phyloP scores from a whole-genome alignment of 37 sponge, comb jelly and placozoan genomes.

The Halisarca cf. caerulea region DNA sequence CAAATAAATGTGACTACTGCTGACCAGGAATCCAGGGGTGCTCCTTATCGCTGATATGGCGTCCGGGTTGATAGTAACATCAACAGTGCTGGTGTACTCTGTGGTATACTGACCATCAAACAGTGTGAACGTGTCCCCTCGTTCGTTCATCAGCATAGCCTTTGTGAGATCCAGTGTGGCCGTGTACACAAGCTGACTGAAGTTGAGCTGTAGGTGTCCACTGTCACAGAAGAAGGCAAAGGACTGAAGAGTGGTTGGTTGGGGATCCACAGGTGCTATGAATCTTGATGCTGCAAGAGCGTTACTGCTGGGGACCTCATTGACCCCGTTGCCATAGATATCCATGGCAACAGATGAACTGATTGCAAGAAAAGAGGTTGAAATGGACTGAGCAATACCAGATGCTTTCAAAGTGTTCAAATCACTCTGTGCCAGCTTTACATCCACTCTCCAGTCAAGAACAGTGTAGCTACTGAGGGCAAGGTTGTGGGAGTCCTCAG shows the following conservation, averaged over 20 bases:
- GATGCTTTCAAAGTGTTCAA: neutral
- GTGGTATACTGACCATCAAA: neutral
- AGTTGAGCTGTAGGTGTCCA: neutral
- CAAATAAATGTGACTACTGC: neutral
- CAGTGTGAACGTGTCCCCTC: neutral
- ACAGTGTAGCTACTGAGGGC: neutral
- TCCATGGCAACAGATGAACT: neutral
- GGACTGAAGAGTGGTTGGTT: neutral
- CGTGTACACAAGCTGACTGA: neutral
- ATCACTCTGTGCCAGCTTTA: neutral
- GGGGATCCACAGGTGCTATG: neutral
- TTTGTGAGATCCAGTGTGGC: neutral
- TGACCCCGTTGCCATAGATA: neutral
- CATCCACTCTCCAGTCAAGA: neutral
- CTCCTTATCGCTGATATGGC: neutral
- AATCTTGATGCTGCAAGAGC: neutral
- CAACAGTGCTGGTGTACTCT: neutral
- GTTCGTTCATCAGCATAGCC: constrained; percentile 1
- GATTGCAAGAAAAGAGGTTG: neutral
- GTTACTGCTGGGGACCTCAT: neutral
- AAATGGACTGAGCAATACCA: neutral
- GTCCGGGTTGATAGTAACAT: neutral
- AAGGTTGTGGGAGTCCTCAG: neutral
- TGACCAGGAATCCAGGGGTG: neutral
- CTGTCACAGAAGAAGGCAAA: neutral